phyloP scores from a whole-genome alignment of 2,888 invertebrate genomes.

The Aporophyla lueneburgensis region DNA sequence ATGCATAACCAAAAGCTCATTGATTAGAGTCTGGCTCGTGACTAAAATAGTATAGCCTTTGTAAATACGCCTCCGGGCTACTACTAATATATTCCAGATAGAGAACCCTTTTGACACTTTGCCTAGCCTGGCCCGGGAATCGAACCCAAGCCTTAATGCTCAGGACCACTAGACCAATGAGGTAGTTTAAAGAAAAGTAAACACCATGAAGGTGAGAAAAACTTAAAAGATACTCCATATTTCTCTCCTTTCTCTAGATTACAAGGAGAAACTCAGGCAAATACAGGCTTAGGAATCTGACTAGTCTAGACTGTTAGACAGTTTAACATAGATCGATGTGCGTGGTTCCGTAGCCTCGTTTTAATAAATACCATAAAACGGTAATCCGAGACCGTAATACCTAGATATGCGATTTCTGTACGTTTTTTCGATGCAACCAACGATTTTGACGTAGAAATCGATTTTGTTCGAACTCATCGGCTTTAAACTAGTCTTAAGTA shows the following conservation, averaged over 20 bases:
- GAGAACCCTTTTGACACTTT: too few relatives aligned
- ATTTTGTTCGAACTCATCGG: constrained; percentile 4
- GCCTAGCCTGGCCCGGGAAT: too few relatives aligned
- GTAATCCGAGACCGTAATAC: constrained; percentile 57
- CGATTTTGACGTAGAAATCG: constrained; percentile 23
- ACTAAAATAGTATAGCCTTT: too few relatives aligned
- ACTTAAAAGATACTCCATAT: neutral
- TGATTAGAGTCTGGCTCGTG: too few relatives aligned
- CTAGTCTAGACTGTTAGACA: constrained; percentile 27
- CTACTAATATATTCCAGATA: too few relatives aligned
- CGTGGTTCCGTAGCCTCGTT: constrained; percentile 57
- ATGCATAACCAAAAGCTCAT: too few relatives aligned
- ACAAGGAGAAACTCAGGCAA: constrained; percentile 37
- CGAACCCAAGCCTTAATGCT: too few relatives aligned
- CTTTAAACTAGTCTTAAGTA: neutral
- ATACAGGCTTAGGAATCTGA: constrained; percentile 27
- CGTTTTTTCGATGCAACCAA: constrained; percentile 32
- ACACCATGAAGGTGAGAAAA: constrained; percentile 1
- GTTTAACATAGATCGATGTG: constrained; percentile 54
- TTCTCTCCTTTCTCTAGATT: constrained; percentile 23
- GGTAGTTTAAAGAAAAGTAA: neutral
- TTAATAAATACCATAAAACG: constrained; percentile 64
- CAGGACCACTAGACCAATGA: too few relatives aligned
- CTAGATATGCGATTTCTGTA: constrained; percentile 54
- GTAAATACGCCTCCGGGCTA: too few relatives aligned